Evolutionary conservation across 2,113 vertebrate species (phyloP), one percentile per base, ranked within the genome.

Genomic region (Heteronetta atricapilla): DNA sequence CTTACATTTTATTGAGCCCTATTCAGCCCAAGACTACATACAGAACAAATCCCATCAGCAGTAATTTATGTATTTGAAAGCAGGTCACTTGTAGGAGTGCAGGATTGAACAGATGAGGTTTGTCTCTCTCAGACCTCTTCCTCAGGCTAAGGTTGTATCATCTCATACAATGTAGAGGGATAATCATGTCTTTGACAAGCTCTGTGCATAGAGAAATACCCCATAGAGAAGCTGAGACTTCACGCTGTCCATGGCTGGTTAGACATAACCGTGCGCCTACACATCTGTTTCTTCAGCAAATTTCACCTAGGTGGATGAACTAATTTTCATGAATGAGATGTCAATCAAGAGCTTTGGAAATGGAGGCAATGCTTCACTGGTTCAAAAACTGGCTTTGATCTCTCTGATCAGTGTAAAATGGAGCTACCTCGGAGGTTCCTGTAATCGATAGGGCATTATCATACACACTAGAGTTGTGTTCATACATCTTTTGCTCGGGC

Each of bases 301-400:
- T 55, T 29, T 52, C 3, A 0, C 46, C 70, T 82, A 38, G 26
- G 70, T 17, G 8, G 58, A 48, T 50, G 6, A 72, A 46, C 31
- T 55, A 0, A 14, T 87, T 78, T 78, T 53, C 26, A 44, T 17
- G 46, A 77, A 40, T 33, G 36, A 90, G 22, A 14, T 80, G 23
- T 53, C 92, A 81, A 2, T 53, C 62, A 46, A 60, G 93, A 88
- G 21, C 42, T 81, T 44, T 48, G 85, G 36, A 84, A 87, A 50
- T 8, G 16, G 23, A 59, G 18, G 31, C 14, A 66, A 9, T 15
- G 6, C 28, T 63, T 17, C 33, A 16, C 26, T 62, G 50, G 17
- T 50, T 91, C 48, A n/a, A 56, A 60, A 86, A 44, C 46, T 48
- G 46, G 46, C 46, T 48, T 48, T 48, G 46, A 13, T 59, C 36